Conservation (phyloP, 2,113 vertebrate genomes). For the Coryphaenoides rupestris region DNA sequence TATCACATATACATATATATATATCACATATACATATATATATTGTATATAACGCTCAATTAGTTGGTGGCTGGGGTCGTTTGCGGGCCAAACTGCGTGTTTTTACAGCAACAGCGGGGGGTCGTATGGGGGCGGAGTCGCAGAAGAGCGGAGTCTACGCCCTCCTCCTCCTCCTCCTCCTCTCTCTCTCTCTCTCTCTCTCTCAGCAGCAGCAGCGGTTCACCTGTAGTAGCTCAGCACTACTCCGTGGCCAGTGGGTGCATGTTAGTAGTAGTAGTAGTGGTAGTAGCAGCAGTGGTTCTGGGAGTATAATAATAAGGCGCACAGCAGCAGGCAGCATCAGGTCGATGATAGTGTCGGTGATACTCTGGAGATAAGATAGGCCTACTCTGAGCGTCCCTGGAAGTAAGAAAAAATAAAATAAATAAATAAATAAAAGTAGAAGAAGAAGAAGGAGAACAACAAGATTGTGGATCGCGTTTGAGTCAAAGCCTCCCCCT, state of each 20-base stretch:
- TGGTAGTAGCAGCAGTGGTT: too few species aligned
- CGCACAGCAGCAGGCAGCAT: too few species aligned
- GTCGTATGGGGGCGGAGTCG: slow-evolving; percentile 42
- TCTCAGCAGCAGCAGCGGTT: too few species aligned
- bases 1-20: too few species aligned
- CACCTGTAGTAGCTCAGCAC: slow-evolving; percentile 64
- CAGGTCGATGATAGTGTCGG: too few species aligned
- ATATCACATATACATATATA: too few species aligned
- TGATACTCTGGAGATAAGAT: neutral
- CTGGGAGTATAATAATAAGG: slow-evolving; percentile 10
- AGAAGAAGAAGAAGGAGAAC: neutral
- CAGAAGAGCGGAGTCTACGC: slow-evolving; percentile 33
- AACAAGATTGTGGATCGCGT: neutral
- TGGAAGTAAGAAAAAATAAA: neutral
- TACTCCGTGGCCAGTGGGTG: slow-evolving; percentile 38
- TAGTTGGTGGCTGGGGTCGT: too few species aligned
- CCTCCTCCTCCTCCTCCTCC: slow-evolving; percentile 34
- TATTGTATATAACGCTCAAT: too few species aligned
- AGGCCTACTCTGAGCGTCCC: neutral
- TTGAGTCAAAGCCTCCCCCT: too few species aligned
- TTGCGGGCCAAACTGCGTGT: too few species aligned
- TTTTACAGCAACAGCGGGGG: neutral
- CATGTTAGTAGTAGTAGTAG: too few species aligned
- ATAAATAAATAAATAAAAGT: neutral
- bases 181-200: too few species aligned